These are phyloP conservation scores for Lontra canadensis DNA, from an alignment of 2,113 vertebrate genomes.

Conservation along the genomic window DNA sequence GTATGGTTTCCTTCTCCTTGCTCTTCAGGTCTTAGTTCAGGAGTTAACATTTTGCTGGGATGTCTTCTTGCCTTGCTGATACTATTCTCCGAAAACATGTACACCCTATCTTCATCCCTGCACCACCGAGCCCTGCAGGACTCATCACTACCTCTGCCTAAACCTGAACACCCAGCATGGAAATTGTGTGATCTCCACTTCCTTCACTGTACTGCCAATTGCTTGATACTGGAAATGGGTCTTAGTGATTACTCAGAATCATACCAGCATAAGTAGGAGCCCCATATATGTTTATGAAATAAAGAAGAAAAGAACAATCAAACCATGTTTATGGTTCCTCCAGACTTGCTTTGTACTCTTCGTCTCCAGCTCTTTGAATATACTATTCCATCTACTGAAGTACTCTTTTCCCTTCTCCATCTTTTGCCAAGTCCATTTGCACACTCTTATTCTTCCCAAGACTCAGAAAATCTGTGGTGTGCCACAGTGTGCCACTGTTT, in stretches of 20 bases:
- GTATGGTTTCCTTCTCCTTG: not conserved
- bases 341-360: not conserved
- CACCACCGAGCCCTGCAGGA: not conserved
- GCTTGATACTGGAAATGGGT: not conserved
- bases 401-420: not conserved
- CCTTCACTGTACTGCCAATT: not conserved
- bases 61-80: not conserved
- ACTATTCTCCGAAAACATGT: rapidly evolving
- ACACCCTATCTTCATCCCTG: not conserved
- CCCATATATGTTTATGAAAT: not conserved
- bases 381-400: not conserved
- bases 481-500: not conserved
- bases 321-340: not conserved
- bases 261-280: not conserved
- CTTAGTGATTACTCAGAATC: not conserved
- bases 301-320: not conserved
- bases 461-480: not conserved
- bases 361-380: not conserved
- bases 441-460: not conserved
- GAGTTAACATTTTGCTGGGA: not conserved
- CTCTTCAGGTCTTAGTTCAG: not conserved
- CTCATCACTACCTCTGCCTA: not conserved
- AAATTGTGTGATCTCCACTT: not conserved
- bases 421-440: not conserved
- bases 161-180: not conserved